Base-by-base conservation (phyloP, 2,797 vertebrate genomes). In the Pelobates cultripes region DNA sequence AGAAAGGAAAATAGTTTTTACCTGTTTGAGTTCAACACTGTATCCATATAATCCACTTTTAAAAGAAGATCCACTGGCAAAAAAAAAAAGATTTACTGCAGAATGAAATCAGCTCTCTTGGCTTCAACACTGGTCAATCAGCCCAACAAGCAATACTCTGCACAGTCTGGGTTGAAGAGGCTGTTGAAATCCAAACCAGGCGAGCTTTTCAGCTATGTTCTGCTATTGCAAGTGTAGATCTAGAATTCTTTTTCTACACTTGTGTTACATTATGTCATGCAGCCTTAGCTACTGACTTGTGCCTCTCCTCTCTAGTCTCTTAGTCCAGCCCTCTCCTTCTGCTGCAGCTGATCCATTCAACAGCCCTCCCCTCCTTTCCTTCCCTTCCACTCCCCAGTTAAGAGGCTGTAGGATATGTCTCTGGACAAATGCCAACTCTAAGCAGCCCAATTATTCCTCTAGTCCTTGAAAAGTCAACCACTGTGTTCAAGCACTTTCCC, bases 361-460 rank as follows among this genome's bases (percentile, higher is more conserved):
- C 69, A 51, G 15, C 71, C 67, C 74, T 75, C 82, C 77, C 82
- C 77, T 84, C 82, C 77, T 76, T 84, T 84, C 82, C 77, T 84
- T 84, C 82, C 77, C 82, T 76, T 84, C 73, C 82, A 84, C 77
- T 84, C 77, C 82, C 77, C 73, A 80, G 77, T 68, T 74, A 81
- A 84, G 68, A 84, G 77, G 73, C 82, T 84, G 82, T 84, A 79
- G 82, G 82, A 84, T 84, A 84, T 66, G 77, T 72, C 68, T 84
- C 73, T 84, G 82, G 82, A 80, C 67, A 76, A 43, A 57, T 79
- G 77, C 82, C 82, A 84, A 80, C 64, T 84, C 67, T 3, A 45
- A 79, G 77, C 81, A 83, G 70, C 60, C 64, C 68, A 70, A 84
- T 75, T 79, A 84, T 72, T 84, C 70, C 82, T 84, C 82, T 78